Evolutionary conservation across 2,888 invertebrate species (phyloP).

Genomic region (Agrotis clavis): DNA sequence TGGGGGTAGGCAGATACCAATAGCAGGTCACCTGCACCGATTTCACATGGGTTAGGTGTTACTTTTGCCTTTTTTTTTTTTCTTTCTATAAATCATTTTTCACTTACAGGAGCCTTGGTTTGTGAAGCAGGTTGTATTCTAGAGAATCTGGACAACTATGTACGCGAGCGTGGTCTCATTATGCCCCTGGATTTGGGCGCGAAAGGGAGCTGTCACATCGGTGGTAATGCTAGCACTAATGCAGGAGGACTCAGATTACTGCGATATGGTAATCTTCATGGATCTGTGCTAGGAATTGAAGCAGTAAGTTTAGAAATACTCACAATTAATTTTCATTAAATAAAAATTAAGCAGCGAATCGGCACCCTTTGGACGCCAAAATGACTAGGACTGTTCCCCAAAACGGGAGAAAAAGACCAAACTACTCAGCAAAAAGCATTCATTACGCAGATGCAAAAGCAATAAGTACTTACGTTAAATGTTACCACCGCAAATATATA

Average conservation of each 20-base stretch:
- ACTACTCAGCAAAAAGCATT: too few species aligned
- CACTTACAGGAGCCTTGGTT: slow-evolving; percentile 92
- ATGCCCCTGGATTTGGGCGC: slow-evolving; percentile 99
- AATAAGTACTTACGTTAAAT: too few species aligned
- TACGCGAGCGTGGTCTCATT: slow-evolving; percentile 94
- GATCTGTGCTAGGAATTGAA: slow-evolving; percentile 97
- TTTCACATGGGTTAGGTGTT: too few species aligned
- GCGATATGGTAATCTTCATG: slow-evolving; percentile 98
- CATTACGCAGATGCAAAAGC: too few species aligned
- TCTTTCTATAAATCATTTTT: slow-evolving; percentile 6
- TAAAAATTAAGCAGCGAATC: background rate
- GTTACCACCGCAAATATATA: too few species aligned
- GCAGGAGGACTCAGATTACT: slow-evolving; percentile 98
- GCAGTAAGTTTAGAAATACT: slow-evolving; percentile 92
- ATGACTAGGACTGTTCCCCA: background rate
- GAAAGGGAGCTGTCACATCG: slow-evolving; percentile 98
- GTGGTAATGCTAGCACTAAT: slow-evolving; percentile 99
- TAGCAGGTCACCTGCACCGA: too few species aligned
- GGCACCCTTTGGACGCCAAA: background rate
- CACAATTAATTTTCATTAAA: background rate
- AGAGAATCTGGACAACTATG: slow-evolving; percentile 95
- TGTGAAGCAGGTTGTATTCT: slow-evolving; percentile 99
- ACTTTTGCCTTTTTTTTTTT: too few species aligned
- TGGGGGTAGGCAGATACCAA: too few species aligned
- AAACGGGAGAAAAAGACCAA: background rate